Conservation (phyloP, 2,888 invertebrate species). For the Diarsia mendica region DNA sequence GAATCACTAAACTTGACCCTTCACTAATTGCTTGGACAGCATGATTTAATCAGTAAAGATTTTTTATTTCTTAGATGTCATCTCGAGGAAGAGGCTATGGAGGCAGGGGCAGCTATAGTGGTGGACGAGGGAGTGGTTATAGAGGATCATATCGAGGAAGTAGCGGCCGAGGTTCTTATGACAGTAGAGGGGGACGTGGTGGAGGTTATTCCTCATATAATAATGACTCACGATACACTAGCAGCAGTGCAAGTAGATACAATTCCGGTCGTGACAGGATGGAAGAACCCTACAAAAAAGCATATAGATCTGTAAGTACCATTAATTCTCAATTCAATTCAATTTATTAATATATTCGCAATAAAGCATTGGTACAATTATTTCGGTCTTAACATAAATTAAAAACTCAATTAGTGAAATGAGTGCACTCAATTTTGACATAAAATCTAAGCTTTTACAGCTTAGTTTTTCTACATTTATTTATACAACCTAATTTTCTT, state of each 20-base stretch:
- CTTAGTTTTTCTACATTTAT: no score
- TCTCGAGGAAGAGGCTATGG: slow-evolving; percentile 87
- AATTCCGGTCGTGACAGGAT: slow-evolving; percentile 82
- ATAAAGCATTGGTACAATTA: no score
- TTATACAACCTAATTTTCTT: no score
- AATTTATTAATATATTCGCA: no score
- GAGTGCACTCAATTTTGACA: not conserved
- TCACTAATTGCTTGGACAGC: not conserved
- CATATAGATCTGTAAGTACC: slow-evolving; percentile 85
- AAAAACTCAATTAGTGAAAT: not conserved
- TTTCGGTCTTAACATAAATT: no score
- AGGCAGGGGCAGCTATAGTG: slow-evolving; percentile 81
- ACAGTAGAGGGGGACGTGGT: slow-evolving; percentile 84
- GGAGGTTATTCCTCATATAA: slow-evolving; percentile 84
- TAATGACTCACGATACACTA: slow-evolving; percentile 84
- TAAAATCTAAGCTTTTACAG: not conserved
- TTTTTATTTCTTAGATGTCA: slow-evolving; percentile 79
- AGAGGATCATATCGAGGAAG: slow-evolving; percentile 85
- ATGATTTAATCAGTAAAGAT: not conserved
- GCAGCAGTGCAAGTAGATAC: slow-evolving; percentile 81
- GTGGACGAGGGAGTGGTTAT: slow-evolving; percentile 80
- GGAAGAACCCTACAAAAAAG: slow-evolving; percentile 87
- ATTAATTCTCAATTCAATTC: not conserved
- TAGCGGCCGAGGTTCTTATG: slow-evolving; percentile 82
- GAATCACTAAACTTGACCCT: not conserved